phyloP scores from a whole-genome alignment of 2,888 invertebrate species.

The Cistogaster globosa region DNA sequence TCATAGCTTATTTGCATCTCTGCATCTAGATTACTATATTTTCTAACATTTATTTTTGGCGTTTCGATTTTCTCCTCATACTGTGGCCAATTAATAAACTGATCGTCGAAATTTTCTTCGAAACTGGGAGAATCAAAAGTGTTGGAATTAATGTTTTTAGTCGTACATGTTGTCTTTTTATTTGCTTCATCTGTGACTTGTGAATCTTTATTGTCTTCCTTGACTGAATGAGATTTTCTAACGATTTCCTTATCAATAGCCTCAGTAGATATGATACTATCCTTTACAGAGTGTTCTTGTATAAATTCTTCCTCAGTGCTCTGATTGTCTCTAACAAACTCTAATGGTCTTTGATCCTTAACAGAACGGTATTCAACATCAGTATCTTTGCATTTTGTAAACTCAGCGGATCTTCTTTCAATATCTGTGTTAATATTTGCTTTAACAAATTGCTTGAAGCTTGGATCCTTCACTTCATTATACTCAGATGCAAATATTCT shows the following conservation, averaged over 20 bases:
- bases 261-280: too few relatives aligned
- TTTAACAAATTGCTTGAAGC: too few relatives aligned
- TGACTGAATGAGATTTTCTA: background rate
- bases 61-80: constrained; percentile 56
- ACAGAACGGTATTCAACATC: background rate
- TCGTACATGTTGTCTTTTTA: background rate
- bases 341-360: background rate
- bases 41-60: constrained; percentile 51
- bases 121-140: constrained; percentile 8
- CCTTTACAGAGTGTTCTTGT: background rate
- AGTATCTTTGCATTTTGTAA: background rate
- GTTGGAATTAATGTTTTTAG: background rate
- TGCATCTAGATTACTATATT: constrained; percentile 1
- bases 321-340: background rate
- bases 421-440: too few relatives aligned
- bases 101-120: constrained; percentile 32
- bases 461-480: too few relatives aligned
- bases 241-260: too few relatives aligned
- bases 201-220: background rate
- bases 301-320: background rate
- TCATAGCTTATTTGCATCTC: background rate
- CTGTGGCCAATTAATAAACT: constrained; percentile 49
- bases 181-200: background rate
- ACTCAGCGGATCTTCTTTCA: too few relatives aligned
- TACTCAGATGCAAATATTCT: too few relatives aligned